Percentiles rank a stretch among this genome's conserved stretches.
Evolutionary conservation across 2,113 vertebrate genomes (phyloP).

Genomic region (Gymnogyps californianus): DNA sequence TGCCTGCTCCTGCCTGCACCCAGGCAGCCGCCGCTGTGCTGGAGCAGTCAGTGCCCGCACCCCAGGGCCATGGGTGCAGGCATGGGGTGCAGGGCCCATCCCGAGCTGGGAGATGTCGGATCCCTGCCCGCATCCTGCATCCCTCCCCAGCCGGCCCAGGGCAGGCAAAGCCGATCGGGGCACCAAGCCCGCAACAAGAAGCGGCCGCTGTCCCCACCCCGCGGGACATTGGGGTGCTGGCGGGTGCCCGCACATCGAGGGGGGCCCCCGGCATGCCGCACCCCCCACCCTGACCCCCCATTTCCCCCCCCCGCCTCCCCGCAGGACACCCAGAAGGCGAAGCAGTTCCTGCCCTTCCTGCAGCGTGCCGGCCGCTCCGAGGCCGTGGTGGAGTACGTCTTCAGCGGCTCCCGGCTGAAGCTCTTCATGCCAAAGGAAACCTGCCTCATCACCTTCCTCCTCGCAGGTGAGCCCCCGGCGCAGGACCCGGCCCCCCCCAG

Average conservation of each 20-base stretch:
- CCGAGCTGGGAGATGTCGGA: rapidly evolving
- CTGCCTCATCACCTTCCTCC: constrained; percentile 96
- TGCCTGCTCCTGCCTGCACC: not conserved
- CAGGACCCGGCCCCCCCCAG: not conserved
- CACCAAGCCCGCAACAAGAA: not conserved
- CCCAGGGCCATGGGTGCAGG: not conserved
- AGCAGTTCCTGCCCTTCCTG: constrained; percentile 96
- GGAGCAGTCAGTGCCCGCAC: not conserved
- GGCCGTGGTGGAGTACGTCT: constrained; percentile 95
- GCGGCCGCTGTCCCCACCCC: rapidly evolving
- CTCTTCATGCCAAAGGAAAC: constrained; percentile 98
- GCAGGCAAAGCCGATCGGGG: not conserved
- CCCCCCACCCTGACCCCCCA: not conserved
- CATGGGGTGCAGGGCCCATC: rapidly evolving
- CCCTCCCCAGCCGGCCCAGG: not conserved
- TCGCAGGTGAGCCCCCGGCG: constrained; percentile 79
- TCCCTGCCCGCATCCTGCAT: rapidly evolving
- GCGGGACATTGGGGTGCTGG: rapidly evolving
- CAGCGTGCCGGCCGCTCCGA: constrained; percentile 94
- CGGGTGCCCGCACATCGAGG: rapidly evolving
- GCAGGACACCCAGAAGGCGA: constrained; percentile 97
- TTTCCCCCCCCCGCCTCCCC: not conserved
- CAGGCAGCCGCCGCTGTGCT: not conserved
- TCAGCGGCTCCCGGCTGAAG: constrained; percentile 95
- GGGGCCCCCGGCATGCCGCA: rapidly evolving